Evolutionary conservation across 2,888 invertebrate species (phyloP), one percentile per base, ranked within the genome.

Genomic region (Euzetes globulus): DNA sequence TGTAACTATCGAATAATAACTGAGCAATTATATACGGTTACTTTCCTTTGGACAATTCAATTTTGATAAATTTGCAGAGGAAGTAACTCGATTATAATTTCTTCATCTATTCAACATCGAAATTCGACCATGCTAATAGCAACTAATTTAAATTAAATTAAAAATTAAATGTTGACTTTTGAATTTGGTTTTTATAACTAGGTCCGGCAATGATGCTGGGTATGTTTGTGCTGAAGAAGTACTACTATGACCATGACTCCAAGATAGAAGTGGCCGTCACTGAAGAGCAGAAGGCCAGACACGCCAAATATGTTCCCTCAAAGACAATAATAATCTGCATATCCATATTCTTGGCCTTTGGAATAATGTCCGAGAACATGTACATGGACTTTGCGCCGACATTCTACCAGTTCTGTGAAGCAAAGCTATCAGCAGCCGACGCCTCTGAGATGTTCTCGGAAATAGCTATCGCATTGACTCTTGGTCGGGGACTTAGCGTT

Each of bases 321-420:
- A 33, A 52, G 33, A 50, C 29, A 11, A 45, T 52, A n/a, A 19
- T 74, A 11, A 4, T 58, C 2, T 52, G 70, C 13, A 25, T 52
- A 1, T 45, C 52, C 0, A 6, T 74, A 13, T 37, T 27, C 19
- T 9, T 74, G 15, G 47, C 71, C 3, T 45, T 50, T 52, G 68
- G 52, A 19, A 27, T 41, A 47, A 47, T 71, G 37, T 55, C 74
- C 1, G 74, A 74, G 52, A 33, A 60, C 15, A 55, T 70, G 41
- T 74, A 63, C 17, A 50, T 47, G 19, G 50, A 71, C 41, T 74
- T 74, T 25, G 22, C 37, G 0, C 22, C 71, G 1, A 55, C 74
- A 7, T 70, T 29, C 37, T 74, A 19, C 17, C 74, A 74, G 52
- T 71, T 33, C 55, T 25, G 4, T 15, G 3, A 27, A 5, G 13